Conservation (phyloP, 2,113 vertebrate species). For the Sardina pilchardus region DNA sequence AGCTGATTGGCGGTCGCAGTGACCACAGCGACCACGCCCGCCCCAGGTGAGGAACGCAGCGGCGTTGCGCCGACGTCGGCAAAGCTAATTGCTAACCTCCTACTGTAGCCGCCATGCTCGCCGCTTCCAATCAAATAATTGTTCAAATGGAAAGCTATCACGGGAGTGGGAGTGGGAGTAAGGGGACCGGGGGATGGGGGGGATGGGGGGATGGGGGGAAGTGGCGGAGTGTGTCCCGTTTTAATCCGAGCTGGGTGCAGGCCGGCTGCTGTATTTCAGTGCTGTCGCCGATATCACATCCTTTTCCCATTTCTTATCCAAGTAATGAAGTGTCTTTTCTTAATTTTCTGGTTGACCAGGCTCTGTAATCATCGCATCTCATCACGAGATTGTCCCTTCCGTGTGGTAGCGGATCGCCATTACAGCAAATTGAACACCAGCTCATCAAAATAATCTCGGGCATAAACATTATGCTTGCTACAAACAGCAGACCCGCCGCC, state of each 20-base stretch:
- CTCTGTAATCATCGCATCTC: slow-evolving; percentile 67
- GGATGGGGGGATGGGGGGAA: neutral
- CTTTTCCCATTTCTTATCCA: slow-evolving; percentile 64
- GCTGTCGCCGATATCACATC: slow-evolving; percentile 60
- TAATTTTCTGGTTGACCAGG: slow-evolving; percentile 74
- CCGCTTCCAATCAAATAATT: slow-evolving; percentile 44
- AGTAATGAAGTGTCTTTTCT: slow-evolving; percentile 69
- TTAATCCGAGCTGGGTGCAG: neutral
- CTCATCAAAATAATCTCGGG: slow-evolving; percentile 69
- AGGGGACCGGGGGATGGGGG: neutral
- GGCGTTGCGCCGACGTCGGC: slow-evolving; percentile 33
- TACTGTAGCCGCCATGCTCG: slow-evolving; percentile 24
- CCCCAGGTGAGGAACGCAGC: neutral
- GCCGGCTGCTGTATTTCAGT: slow-evolving; percentile 41
- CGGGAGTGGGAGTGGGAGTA: neutral
- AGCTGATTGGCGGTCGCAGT: neutral
- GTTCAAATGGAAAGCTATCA: slow-evolving; percentile 29
- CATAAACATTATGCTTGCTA: slow-evolving; percentile 61
- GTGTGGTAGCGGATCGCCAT: slow-evolving; percentile 56
- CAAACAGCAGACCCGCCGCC: neutral
- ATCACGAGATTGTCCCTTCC: slow-evolving; percentile 61
- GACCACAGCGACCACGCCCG: too few relatives aligned
- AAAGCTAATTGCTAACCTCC: slow-evolving; percentile 21
- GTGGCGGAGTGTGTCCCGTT: neutral
- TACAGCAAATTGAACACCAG: slow-evolving; percentile 70